phyloP scores from a whole-genome alignment of 2,113 vertebrate genomes.

The Phrynosoma platyrhinos region DNA sequence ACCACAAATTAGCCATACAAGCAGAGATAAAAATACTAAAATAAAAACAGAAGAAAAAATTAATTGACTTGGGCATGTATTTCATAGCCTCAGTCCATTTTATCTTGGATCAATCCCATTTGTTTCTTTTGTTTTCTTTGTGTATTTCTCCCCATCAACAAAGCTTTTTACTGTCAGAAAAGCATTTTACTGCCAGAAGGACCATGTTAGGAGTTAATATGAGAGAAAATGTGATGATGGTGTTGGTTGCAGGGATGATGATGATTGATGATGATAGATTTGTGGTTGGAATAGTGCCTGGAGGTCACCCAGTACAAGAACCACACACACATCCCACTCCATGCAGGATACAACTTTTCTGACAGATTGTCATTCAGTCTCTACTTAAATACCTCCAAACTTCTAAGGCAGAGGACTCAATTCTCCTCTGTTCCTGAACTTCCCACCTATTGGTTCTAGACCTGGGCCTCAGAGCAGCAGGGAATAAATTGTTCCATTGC shows the following conservation, averaged over 20 bases:
- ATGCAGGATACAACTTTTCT: not conserved
- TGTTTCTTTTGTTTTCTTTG: not conserved
- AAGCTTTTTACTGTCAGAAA: not conserved
- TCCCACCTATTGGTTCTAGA: not conserved
- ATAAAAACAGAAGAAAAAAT: not conserved
- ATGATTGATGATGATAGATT: not conserved
- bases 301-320: not conserved
- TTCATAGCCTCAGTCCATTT: not conserved
- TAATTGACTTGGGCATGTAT: not conserved
- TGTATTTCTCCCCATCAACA: not conserved
- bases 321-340: not conserved
- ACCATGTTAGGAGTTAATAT: not conserved
- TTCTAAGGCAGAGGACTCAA: not conserved
- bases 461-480: not conserved
- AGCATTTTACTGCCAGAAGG: not conserved
- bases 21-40: not conserved
- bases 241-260: too few species aligned
- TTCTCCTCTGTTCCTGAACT: not conserved
- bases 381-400: not conserved
- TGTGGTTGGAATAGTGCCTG: not conserved
- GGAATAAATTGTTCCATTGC: not conserved
- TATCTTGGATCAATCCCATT: not conserved
- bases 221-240: not conserved
- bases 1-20: constrained; percentile 12
- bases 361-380: not conserved